A percentile compares a stretch with the other conserved stretches of the same genome.
Conservation (phyloP, 2,797 vertebrate species). For the Oreonectes daqikongensis region DNA sequence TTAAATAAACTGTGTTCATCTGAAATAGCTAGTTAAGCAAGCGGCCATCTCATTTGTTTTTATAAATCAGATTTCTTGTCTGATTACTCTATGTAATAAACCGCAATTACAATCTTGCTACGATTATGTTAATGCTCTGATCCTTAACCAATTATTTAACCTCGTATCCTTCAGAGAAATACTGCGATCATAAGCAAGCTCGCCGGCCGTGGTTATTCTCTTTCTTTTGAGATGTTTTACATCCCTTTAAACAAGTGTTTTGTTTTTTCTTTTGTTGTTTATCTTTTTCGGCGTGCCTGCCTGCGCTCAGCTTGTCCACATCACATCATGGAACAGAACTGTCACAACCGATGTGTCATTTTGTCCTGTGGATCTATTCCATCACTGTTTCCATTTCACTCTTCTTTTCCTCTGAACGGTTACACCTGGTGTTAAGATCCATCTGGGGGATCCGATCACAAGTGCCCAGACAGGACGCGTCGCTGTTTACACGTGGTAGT, state of each 20-base stretch:
- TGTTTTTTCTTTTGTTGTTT: constrained; percentile 29
- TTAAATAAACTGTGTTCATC: constrained; percentile 58
- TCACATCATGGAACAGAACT: constrained; percentile 72
- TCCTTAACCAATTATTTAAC: constrained; percentile 39
- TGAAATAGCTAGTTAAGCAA: constrained; percentile 60
- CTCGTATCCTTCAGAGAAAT: constrained; percentile 24
- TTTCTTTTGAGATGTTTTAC: constrained; percentile 19
- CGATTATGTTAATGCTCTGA: constrained; percentile 30
- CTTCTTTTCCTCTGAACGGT: neutral
- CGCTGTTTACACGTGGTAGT: neutral
- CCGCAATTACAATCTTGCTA: constrained; percentile 28
- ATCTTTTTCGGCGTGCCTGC: constrained; percentile 10
- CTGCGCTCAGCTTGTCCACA: constrained; percentile 29
- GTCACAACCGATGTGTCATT: constrained; percentile 71
- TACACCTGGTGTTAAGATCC: neutral
- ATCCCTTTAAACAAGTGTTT: neutral
- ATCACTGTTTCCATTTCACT: constrained; percentile 34
- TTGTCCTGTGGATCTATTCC: constrained; percentile 66
- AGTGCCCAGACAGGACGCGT: neutral
- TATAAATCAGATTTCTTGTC: constrained; percentile 48
- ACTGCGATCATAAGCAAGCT: constrained; percentile 14
- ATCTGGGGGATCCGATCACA: neutral
- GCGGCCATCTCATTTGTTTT: constrained; percentile 47
- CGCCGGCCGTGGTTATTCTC: constrained; percentile 8
- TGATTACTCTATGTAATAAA: constrained; percentile 51